Percentiles rank a stretch among this genome's conserved stretches.
These are phyloP conservation scores for Poecile atricapillus DNA, from an alignment of 2,113 vertebrate species.

Conservation along the genomic window DNA sequence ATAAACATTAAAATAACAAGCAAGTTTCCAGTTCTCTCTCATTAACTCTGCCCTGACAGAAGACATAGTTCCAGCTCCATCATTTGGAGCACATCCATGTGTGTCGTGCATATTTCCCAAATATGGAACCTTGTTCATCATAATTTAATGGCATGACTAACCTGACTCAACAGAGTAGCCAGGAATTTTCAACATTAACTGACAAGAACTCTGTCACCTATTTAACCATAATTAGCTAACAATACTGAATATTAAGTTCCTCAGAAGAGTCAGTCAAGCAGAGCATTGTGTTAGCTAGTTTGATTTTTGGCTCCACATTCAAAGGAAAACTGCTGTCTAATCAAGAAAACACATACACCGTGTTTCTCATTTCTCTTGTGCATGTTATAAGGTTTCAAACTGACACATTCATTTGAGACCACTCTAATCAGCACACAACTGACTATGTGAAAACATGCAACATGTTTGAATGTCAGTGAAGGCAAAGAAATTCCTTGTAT, in stretches of 20 bases:
- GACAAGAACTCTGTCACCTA: not conserved
- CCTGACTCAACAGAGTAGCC: not conserved
- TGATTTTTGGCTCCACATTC: not conserved
- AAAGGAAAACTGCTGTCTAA: not conserved
- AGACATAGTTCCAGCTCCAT: not conserved
- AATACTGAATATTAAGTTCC: not conserved
- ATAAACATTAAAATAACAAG: not conserved
- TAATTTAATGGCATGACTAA: not conserved
- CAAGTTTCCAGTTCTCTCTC: not conserved
- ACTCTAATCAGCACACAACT: not conserved
- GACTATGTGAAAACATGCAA: not conserved
- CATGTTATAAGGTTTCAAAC: not conserved
- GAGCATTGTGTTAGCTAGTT: not conserved
- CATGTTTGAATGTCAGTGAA: not conserved
- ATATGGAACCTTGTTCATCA: not conserved
- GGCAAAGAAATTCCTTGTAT: not conserved
- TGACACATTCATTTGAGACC: not conserved
- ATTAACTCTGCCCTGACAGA: not conserved
- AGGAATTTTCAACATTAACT: not conserved
- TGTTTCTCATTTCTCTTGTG: not conserved
- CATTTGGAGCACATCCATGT: not conserved
- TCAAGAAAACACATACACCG: not conserved
- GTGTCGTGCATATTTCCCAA: accelerated
- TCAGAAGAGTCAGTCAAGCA: not conserved
- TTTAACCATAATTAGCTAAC: not conserved